Base-by-base conservation (phyloP, 2,113 vertebrate species). In the Crypturellus undulatus region DNA sequence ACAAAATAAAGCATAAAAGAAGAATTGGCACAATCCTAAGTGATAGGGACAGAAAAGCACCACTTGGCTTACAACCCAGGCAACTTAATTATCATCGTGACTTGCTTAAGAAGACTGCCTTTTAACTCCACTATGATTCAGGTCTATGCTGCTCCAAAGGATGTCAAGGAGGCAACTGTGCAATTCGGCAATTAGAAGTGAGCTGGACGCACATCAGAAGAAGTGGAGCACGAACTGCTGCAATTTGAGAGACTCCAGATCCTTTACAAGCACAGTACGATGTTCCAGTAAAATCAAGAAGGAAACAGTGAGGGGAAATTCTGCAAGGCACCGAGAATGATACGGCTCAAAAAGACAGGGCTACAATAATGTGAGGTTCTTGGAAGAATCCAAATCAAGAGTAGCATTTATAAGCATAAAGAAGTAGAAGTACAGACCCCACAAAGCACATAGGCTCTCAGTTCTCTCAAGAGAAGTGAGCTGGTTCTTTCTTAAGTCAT, bases 1-100 rank as follows among this genome's bases (percentile, higher is more conserved):
- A 96, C 95, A 96, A 96, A 95, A 96, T 96, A 96, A 92, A 96
- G 79, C 92, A 95, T 94, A 78, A 96, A 96, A 95, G 96, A 92
- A 60, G 88, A 96, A 96, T 92, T 95, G 92, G 92, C 92, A 96
- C 68, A 96, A 96, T 96, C 95, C 95, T 96, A 96, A 96, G 95
- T 94, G 96, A 94, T 96, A 96, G 96, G 95, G 95, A 96, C 85
- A 96, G 96, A 96, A 96, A 96, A 96, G 96, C 93, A 93, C 96
- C 92, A 96, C 96, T 94, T 96, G 95, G 92, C 95, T 96, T 96
- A 96, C 95, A 96, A 94, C 95, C 92, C 92, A 95, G 95, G 90
- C 92, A 94, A 96, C 96, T 96, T 96, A 96, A 96, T 96, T 96
- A 96, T 84, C 96, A 83, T 96, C 85, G 38, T 49, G 88, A 96